A percentile compares a stretch with the other conserved stretches of the same genome.
Evolutionary conservation across 1,140 invertebrate species (phyloP).

Genomic region (Calycopis cecrops): DNA sequence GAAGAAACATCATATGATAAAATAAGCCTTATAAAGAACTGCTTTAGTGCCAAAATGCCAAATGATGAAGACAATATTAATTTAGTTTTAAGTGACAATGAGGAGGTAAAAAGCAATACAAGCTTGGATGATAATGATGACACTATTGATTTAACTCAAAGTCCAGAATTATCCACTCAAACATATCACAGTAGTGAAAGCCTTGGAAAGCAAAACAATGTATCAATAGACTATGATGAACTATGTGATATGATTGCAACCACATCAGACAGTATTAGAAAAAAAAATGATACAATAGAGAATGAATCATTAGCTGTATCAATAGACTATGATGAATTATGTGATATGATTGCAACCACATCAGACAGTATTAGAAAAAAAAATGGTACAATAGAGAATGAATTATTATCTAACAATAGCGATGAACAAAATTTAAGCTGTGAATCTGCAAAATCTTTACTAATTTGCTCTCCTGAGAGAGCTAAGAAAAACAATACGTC

Average conservation of each 20-base stretch:
- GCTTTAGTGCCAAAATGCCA: neutral
- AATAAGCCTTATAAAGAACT: neutral
- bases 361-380: neutral
- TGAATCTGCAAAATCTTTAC: too few species aligned
- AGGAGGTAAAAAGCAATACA: slow-evolving; percentile 3
- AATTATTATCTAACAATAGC: too few species aligned
- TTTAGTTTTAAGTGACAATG: too few species aligned
- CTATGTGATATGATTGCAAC: slow-evolving; percentile 23
- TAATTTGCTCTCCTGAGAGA: too few species aligned
- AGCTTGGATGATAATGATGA: slow-evolving; percentile 17
- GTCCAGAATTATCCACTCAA: slow-evolving; percentile 17
- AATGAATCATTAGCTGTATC: slow-evolving; percentile 32
- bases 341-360: slow-evolving; percentile 14
- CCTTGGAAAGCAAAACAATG: slow-evolving; percentile 40
- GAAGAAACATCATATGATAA: slow-evolving; percentile 15
- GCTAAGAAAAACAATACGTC: too few species aligned
- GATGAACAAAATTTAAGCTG: too few species aligned
- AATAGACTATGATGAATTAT: slow-evolving; percentile 56
- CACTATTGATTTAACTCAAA: slow-evolving; percentile 57
- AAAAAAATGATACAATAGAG: too few species aligned
- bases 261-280: neutral
- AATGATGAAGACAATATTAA: slow-evolving; percentile 17
- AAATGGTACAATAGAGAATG: too few species aligned
- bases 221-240: slow-evolving; percentile 62
- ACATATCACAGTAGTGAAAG: neutral